Percentiles rank a stretch among this genome's conserved stretches.
Evolutionary conservation across 1,140 invertebrate genomes (phyloP).

Genomic region (Drosophila hydei): DNA sequence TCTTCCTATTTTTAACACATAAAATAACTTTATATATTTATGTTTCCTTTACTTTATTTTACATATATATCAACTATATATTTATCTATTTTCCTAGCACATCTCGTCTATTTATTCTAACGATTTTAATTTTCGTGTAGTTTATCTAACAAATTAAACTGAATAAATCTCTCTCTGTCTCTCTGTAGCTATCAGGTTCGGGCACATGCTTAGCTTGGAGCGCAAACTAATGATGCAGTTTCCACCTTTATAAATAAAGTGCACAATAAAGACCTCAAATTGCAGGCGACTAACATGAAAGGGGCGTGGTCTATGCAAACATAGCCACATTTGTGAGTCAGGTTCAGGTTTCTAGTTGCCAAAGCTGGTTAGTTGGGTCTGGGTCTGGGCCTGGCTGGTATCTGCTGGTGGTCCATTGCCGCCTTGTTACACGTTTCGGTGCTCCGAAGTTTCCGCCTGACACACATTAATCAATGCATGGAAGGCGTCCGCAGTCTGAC

Average conservation of each 20-base stretch:
- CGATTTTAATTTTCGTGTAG: background rate
- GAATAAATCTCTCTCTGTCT: slow-evolving; percentile 15
- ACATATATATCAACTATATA: background rate
- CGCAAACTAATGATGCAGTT: slow-evolving; percentile 48
- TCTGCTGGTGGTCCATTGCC: slow-evolving; percentile 44
- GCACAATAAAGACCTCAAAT: slow-evolving; percentile 73
- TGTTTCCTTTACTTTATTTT: background rate
- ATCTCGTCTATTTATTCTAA: background rate
- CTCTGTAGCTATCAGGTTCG: slow-evolving; percentile 5
- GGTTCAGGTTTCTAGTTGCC: slow-evolving; percentile 26
- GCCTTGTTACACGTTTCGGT: slow-evolving; percentile 55
- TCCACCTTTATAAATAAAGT: slow-evolving; percentile 69
- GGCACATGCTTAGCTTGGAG: slow-evolving; percentile 24
- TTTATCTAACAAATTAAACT: slow-evolving; percentile 27
- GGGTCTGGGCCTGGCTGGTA: background rate
- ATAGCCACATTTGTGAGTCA: slow-evolving; percentile 39
- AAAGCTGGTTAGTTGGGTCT: background rate
- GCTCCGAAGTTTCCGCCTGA: slow-evolving; percentile 41
- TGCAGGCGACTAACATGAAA: slow-evolving; percentile 65
- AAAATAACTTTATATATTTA: background rate
- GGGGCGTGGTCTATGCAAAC: slow-evolving; percentile 67
- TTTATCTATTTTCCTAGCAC: background rate
- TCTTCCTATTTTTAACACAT: too few relatives aligned
- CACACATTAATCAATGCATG: slow-evolving; percentile 71
- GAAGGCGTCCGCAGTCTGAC: slow-evolving; percentile 58